A percentile compares a stretch with the other conserved stretches of the same genome.
Conservation (phyloP, 2,797 vertebrate genomes). For the Liparis tanakae region DNA sequence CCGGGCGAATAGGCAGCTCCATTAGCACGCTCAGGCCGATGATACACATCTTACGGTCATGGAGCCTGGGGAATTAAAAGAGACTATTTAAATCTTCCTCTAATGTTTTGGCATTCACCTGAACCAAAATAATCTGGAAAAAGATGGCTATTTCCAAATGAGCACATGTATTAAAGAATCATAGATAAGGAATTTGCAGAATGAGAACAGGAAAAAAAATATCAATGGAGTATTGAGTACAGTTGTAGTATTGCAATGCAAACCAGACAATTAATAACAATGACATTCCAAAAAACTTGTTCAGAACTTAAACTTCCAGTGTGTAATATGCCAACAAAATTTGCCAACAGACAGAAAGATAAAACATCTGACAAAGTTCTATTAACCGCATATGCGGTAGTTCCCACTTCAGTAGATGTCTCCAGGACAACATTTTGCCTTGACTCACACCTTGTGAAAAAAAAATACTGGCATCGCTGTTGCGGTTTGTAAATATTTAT, state of each 20-base stretch:
- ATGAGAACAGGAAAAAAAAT: too few relatives aligned
- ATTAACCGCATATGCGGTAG: background rate
- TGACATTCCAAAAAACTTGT: too few relatives aligned
- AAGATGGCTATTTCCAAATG: background rate
- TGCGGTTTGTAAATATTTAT: background rate
- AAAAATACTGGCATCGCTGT: background rate
- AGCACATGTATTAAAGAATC: background rate
- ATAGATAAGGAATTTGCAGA: too few relatives aligned
- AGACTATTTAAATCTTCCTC: background rate
- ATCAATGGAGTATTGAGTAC: too few relatives aligned
- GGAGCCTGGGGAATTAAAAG: conserved; percentile 82
- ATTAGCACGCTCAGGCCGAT: conserved; percentile 94
- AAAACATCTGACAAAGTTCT: too few relatives aligned
- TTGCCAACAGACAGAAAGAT: too few relatives aligned
- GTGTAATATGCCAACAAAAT: too few relatives aligned
- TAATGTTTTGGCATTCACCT: background rate
- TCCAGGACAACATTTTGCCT: background rate
- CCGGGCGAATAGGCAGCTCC: conserved; percentile 90
- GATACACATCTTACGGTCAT: conserved; percentile 98
- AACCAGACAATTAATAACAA: too few relatives aligned
- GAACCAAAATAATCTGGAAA: background rate
- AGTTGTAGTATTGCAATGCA: too few relatives aligned
- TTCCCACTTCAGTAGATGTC: background rate
- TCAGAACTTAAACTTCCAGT: too few relatives aligned
- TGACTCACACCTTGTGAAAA: background rate